These are phyloP conservation scores for Microcebus tavaratra DNA, from an alignment of 2,113 vertebrate genomes.

Conservation along the genomic window DNA sequence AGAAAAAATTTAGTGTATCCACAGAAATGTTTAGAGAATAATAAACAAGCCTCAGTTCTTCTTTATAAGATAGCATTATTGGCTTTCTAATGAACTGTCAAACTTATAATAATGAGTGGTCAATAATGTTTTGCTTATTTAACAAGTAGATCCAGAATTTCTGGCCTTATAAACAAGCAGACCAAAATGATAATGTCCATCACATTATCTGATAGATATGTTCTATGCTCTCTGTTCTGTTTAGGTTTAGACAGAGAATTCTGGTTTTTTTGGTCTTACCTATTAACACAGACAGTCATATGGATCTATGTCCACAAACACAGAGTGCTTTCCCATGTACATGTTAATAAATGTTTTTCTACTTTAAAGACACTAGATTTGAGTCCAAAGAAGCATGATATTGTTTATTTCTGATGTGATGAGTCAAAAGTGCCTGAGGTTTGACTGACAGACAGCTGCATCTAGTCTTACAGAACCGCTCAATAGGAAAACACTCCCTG, in stretches of 20 bases:
- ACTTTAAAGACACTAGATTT: conserved; percentile 29
- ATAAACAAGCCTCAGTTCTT: conserved; percentile 6
- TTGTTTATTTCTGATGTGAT: background rate
- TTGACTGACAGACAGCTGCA: background rate
- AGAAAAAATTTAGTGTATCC: background rate
- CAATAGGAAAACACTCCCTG: background rate
- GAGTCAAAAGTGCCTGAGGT: background rate
- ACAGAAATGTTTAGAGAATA: background rate
- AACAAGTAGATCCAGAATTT: background rate
- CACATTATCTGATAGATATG: background rate
- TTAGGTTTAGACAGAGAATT: background rate
- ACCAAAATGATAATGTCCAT: background rate
- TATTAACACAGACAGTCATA: background rate
- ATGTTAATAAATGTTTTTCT: background rate
- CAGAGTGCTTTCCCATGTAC: background rate
- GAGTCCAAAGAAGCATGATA: background rate
- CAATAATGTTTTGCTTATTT: conserved; percentile 6
- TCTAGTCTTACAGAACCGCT: background rate
- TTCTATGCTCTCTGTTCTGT: background rate
- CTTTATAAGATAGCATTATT: conserved; percentile 26
- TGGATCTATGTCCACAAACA: background rate
- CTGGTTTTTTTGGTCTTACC: background rate
- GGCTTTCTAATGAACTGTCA: conserved; percentile 38
- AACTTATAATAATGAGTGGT: background rate
- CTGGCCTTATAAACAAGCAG: background rate